Evolutionary conservation across 2,113 vertebrate species (phyloP), one percentile per base, ranked within the genome.

Genomic region (Fukomys damarensis): DNA sequence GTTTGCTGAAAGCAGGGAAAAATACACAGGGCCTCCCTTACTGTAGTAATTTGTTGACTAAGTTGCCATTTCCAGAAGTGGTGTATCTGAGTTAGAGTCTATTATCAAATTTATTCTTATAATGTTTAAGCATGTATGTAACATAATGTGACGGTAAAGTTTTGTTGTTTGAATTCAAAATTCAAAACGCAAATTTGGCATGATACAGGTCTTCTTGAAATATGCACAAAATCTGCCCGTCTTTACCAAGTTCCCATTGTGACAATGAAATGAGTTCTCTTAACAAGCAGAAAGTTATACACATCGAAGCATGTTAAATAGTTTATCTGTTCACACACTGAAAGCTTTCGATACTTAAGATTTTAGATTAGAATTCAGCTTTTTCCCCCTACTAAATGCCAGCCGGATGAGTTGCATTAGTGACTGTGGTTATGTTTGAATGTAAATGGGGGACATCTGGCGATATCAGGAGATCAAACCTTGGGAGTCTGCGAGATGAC

Each of bases 371-470:
- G 92, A 96, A 97, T 96, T 97, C 95, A 94, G 96, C 96, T 97
- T 96, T 96, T 93, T 86, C 72, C 61, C 86, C 90, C 93, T 84
- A 92, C 90, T 97, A 96, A 88, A 95, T 65, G 87, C 90, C 95
- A 95, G 96, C 82, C 92, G 0, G 92, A 90, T 0, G 22, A 94
- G 89, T 83, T 88, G 86, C 87, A 86, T 95, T 98, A 97, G 95
- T 96, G 97, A 82, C 95, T 41, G 72, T 79, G 96, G 96, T 92
- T 86, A 41, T 95, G 96, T 97, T 59, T 98, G 97, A 96, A 97
- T 97, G 97, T 95, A 95, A 97, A 96, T 96, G 96, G 95, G 72
- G 82, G 96, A 98, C 97, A 98, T 97, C 97, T 98, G 97, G 97
- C 41, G 13, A 83, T 95, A 96, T 97, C 97, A 94, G 97, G 88